Percentiles rank a stretch among this genome's conserved stretches.
These are phyloP conservation scores for Meiosimyza decipiens DNA, from an alignment of 2,888 invertebrate genomes.

Conservation along the genomic window DNA sequence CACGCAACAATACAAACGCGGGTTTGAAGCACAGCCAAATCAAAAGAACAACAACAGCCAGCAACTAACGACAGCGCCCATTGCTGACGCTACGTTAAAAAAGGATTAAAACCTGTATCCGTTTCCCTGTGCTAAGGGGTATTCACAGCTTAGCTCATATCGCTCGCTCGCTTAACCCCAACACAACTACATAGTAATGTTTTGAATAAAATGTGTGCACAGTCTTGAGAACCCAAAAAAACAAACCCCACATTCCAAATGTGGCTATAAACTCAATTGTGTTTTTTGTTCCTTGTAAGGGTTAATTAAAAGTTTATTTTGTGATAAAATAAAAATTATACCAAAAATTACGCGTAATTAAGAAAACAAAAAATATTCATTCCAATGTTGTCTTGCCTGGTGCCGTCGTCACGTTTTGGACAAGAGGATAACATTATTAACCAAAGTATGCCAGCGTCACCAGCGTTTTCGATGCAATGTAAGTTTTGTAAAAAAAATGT, in stretches of 20 bases:
- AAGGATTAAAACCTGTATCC: neutral
- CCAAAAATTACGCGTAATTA: neutral
- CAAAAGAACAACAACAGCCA: conserved; percentile 39
- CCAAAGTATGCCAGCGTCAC: conserved; percentile 67
- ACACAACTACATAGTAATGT: too few species aligned
- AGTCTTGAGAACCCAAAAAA: neutral
- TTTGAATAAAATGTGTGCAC: neutral
- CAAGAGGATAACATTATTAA: conserved; percentile 67
- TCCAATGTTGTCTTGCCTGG: conserved; percentile 68
- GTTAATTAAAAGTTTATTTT: neutral
- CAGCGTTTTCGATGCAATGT: conserved; percentile 68
- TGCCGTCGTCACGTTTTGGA: conserved; percentile 68
- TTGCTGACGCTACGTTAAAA: conserved; percentile 8
- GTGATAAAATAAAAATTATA: neutral
- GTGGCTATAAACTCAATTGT: neutral
- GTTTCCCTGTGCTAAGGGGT: neutral
- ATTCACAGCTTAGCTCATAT: too few species aligned
- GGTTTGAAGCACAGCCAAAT: neutral
- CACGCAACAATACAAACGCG: neutral
- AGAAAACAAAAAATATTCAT: conserved; percentile 47
- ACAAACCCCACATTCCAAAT: neutral
- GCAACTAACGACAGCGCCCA: neutral
- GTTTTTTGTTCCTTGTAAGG: too few species aligned
- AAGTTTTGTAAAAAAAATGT: conserved; percentile 49
- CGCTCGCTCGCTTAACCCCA: too few species aligned